These are phyloP conservation scores for Syngnathus scovelli DNA, from an alignment of 2,113 vertebrate genomes.

Conservation along the genomic window DNA sequence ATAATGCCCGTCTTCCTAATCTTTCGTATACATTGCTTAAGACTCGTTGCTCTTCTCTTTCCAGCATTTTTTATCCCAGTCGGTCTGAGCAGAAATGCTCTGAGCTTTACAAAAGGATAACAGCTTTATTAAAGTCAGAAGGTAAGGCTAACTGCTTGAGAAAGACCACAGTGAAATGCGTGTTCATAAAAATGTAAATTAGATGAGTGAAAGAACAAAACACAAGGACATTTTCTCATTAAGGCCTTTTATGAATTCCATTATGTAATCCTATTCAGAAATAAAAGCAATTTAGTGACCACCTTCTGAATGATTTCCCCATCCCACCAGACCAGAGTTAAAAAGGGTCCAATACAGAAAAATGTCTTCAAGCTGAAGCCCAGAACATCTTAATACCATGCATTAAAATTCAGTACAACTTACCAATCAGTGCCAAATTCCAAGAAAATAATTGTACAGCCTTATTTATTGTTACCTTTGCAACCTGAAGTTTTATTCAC, in stretches of 20 bases:
- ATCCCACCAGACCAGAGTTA: slow-evolving; percentile 5
- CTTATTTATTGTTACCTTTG: neutral
- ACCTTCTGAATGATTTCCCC: slow-evolving; percentile 17
- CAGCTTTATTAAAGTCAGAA: slow-evolving; percentile 64
- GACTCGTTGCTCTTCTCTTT: slow-evolving; percentile 47
- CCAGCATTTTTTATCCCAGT: slow-evolving; percentile 25
- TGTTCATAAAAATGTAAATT: slow-evolving; percentile 59
- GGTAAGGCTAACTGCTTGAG: slow-evolving; percentile 33
- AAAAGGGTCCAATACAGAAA: neutral
- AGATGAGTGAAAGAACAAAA: slow-evolving; percentile 43
- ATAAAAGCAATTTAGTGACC: slow-evolving; percentile 28
- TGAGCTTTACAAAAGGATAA: slow-evolving; percentile 51
- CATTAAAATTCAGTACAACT: neutral
- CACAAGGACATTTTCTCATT: slow-evolving; percentile 40
- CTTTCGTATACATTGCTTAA: neutral
- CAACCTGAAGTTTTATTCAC: too few species aligned
- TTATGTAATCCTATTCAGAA: slow-evolving; percentile 39
- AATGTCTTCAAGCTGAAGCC: neutral
- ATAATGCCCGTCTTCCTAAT: neutral
- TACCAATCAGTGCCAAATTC: neutral
- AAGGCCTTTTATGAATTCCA: slow-evolving; percentile 38
- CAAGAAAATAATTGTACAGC: neutral
- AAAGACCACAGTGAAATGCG: slow-evolving; percentile 28
- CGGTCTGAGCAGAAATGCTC: slow-evolving; percentile 37
- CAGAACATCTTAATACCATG: neutral